Evolutionary conservation across 2,888 invertebrate species (phyloP), one percentile per base, ranked within the genome.

Genomic region (Physocephala rufipes): DNA sequence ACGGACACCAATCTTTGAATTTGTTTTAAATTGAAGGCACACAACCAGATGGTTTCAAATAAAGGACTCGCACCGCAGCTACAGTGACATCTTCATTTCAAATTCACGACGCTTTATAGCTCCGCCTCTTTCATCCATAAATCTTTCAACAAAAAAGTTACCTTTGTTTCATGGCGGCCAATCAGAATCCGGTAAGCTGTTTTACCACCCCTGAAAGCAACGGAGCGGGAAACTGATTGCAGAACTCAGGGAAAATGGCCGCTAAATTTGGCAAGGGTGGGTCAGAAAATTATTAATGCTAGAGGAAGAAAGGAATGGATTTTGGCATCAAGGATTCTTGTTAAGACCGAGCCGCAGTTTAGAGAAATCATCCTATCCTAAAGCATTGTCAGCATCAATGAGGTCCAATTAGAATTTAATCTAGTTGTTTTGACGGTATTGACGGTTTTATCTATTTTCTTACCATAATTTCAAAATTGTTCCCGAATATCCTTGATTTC

Each of bases 351-450:
- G 36, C 49, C 16, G 36, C 58, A 70, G 70, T 70, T 64, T 21
- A 2, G 15, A 30, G 12, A 7, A 43, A 30, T 53, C 45, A 28
- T 55, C 55, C 70, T 55, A n/a, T 19, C 55, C n/a, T 26, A 45
- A 45, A 26, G 47, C 64, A 62, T 72, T 49, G 43, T 70, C 61
- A 7, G 71, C 43, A 4, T 55, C 63, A 61, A 53, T 47, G n/a
- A n/a, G n/a, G 36, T 36, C 36, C 36, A 36, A 36, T 36, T 7
- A 36, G 36, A 36, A 36, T 36, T 36, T 36, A 7, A 36, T 21
- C 24, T 24, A n/a, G n/a, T n/a, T n/a, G n/a, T n/a, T n/a, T n/a
- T n/a, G n/a, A n/a, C n/a, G n/a, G n/a, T n/a, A n/a, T n/a, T n/a
- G n/a, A n/a, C n/a, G n/a, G n/a, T n/a, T n/a, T n/a, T n/a, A n/a